Evolutionary conservation across 2,797 vertebrate genomes (phyloP).

Genomic region (Varecia variegata): DNA sequence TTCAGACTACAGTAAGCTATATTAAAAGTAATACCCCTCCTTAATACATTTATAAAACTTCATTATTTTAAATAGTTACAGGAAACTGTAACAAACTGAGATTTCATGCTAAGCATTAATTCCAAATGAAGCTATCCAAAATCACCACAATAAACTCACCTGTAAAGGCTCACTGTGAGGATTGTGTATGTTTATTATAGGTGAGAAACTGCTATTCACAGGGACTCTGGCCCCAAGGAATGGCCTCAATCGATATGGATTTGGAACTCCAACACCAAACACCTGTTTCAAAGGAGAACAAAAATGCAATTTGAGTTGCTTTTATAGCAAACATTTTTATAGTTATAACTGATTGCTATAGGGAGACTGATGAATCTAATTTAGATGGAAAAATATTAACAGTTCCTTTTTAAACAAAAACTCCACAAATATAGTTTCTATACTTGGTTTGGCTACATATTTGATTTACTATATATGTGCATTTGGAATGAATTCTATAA

Average conservation of each 20-base stretch:
- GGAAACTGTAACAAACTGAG: neutral
- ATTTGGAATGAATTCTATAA: constrained; percentile 10
- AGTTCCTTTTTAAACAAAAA: neutral
- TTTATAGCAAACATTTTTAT: neutral
- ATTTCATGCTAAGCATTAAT: constrained; percentile 11
- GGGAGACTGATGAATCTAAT: neutral
- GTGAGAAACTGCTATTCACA: constrained; percentile 99
- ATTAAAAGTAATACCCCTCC: constrained; percentile 16
- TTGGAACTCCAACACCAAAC: constrained; percentile 98
- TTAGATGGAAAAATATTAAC: constrained; percentile 3
- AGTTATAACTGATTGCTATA: neutral
- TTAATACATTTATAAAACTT: neutral
- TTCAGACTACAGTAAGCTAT: neutral
- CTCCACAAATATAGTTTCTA: neutral
- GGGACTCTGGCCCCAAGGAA: constrained; percentile 98
- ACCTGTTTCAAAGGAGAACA: constrained; percentile 86
- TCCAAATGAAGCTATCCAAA: neutral
- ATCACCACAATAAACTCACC: constrained; percentile 82
- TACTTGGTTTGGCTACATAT: neutral
- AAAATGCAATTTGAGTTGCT: neutral
- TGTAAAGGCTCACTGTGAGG: constrained; percentile 98
- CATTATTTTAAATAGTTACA: constrained; percentile 6
- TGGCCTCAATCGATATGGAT: constrained; percentile 96
- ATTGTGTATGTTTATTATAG: constrained; percentile 98
- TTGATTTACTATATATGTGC: neutral